Conservation (phyloP, 2,113 vertebrate species). For the Propithecus coquereli region DNA sequence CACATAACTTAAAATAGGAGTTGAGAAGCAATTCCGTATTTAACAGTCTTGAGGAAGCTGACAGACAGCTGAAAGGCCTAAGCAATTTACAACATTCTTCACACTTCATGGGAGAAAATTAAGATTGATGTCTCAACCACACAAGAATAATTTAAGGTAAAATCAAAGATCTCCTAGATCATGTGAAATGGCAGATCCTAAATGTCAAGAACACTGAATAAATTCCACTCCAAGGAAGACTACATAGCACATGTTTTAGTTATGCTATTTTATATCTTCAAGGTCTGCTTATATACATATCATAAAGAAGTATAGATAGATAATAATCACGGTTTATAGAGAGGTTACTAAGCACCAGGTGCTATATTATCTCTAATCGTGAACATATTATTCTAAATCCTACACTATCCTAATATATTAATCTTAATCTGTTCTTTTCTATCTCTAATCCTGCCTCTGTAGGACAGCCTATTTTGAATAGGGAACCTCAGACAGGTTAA, state of each 20-base stretch:
- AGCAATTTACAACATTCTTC: conserved; percentile 53
- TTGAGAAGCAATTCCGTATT: conserved; percentile 17
- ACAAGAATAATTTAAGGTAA: conserved; percentile 47
- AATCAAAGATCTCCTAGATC: conserved; percentile 49
- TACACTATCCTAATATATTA: background rate
- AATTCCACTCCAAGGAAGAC: conserved; percentile 6
- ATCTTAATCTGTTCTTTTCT: background rate
- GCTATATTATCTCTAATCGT: background rate
- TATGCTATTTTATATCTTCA: background rate
- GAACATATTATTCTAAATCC: background rate
- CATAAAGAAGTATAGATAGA: background rate
- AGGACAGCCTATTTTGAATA: background rate
- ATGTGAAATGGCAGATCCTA: background rate
- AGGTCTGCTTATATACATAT: background rate
- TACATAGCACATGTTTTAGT: background rate
- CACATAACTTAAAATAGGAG: conserved; percentile 24
- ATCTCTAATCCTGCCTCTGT: background rate
- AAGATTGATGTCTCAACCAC: conserved; percentile 60
- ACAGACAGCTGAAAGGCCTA: conserved; percentile 58
- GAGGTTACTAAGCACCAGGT: background rate
- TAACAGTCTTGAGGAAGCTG: conserved; percentile 3
- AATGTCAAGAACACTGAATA: conserved; percentile 27
- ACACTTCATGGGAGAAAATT: conserved; percentile 49
- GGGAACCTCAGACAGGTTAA: background rate
- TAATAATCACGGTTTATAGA: background rate